A percentile compares a stretch with the other conserved stretches of the same genome.
These are phyloP conservation scores for Umimayanthus chanpuru DNA, from an alignment of 92 coral and sea anemone genomes.

Conservation along the genomic window DNA sequence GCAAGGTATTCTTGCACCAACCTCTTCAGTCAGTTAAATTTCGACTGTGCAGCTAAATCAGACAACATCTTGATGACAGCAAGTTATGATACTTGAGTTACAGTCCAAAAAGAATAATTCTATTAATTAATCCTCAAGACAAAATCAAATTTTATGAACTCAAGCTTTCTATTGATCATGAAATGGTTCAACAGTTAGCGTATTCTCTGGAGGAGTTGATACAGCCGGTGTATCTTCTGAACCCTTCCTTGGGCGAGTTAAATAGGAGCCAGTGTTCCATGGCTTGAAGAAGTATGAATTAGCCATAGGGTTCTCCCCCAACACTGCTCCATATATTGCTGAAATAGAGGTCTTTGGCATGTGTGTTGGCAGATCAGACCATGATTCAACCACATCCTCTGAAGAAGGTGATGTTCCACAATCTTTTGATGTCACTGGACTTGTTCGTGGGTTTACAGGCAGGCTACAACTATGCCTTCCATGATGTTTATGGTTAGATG, in stretches of 20 bases:
- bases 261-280: constrained; percentile 73
- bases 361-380: neutral
- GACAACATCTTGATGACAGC: too few species aligned
- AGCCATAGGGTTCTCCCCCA: constrained; percentile 48
- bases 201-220: neutral
- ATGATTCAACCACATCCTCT: neutral
- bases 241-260: constrained; percentile 37
- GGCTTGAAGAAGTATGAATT: constrained; percentile 68
- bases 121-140: too few species aligned
- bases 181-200: neutral
- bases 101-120: too few species aligned
- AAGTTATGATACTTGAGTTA: too few species aligned
- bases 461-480: neutral
- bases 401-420: neutral
- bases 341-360: constrained; percentile 2
- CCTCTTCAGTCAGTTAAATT: too few species aligned
- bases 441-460: neutral
- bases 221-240: neutral
- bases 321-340: constrained; percentile 45
- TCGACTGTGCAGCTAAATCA: too few species aligned
- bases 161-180: neutral
- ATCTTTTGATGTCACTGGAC: neutral
- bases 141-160: neutral
- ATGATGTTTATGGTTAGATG: neutral
- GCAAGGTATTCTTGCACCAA: too few species aligned